These are phyloP conservation scores for Bombus balteatus DNA, from an alignment of 1,140 invertebrate species.

Conservation along the genomic window DNA sequence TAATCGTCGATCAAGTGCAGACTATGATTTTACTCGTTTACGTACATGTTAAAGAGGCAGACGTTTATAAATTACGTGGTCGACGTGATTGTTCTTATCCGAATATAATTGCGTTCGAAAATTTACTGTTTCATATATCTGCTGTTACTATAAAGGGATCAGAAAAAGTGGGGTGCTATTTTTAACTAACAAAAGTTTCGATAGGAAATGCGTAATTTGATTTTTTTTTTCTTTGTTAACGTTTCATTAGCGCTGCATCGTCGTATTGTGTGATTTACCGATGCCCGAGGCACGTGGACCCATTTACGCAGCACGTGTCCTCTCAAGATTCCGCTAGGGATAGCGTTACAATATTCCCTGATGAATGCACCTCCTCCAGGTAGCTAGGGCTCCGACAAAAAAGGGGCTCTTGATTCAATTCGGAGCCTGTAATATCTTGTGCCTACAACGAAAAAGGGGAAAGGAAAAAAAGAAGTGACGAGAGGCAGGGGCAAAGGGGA, in stretches of 20 bases:
- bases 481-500: background rate
- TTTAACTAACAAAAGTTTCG: background rate
- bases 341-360: conserved; percentile 16
- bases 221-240: background rate
- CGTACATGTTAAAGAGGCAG: background rate
- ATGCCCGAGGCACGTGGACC: conserved; percentile 28
- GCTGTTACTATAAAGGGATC: background rate
- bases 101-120: background rate
- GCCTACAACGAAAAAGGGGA: background rate
- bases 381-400: conserved; percentile 16
- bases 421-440: conserved; percentile 11
- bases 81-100: background rate
- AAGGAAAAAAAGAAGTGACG: no score
- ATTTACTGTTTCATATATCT: background rate
- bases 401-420: background rate
- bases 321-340: conserved; percentile 28
- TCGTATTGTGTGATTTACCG: background rate
- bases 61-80: background rate
- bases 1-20: background rate
- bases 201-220: background rate
- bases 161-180: background rate
- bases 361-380: conserved; percentile 34
- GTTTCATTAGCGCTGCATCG: background rate
- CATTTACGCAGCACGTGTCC: conserved; percentile 47
- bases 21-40: background rate